Evolutionary conservation across 2,113 vertebrate genomes (phyloP).

Genomic region (Rhombomys opimus): DNA sequence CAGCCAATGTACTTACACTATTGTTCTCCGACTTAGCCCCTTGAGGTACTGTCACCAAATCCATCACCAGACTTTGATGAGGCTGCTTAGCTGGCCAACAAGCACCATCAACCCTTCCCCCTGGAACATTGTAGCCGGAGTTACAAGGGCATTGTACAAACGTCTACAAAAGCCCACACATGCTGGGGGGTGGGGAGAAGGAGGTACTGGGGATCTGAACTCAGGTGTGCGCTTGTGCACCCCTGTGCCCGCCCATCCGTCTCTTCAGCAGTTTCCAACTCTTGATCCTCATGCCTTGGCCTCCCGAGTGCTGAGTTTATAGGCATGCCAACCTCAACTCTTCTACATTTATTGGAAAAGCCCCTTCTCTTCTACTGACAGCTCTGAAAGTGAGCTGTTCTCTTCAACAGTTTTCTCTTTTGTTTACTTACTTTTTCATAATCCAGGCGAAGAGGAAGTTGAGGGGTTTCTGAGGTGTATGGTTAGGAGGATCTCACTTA

Average conservation of each 20-base stretch:
- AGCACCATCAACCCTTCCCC: background rate
- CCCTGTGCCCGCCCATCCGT: background rate
- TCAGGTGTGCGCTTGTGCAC: background rate
- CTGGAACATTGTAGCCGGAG: too few species aligned
- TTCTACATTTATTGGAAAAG: background rate
- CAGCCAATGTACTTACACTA: background rate
- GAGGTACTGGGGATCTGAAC: background rate
- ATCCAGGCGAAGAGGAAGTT: constrained; percentile 17
- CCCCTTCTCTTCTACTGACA: constrained; percentile 1
- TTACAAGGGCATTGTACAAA: background rate
- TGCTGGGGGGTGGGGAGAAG: background rate
- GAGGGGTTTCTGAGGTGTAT: background rate
- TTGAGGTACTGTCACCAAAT: background rate
- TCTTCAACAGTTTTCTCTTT: background rate
- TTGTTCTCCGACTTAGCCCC: background rate
- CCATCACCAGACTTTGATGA: too few species aligned
- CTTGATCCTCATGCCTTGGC: background rate
- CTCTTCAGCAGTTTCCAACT: background rate
- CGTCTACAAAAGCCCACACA: background rate
- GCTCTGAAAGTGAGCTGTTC: constrained; percentile 11
- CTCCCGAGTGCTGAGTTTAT: background rate
- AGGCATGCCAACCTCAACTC: background rate
- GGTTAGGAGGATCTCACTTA: background rate
- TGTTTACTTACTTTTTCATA: background rate
- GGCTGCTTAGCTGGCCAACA: background rate